phyloP scores from a whole-genome alignment of 2,888 invertebrate species.

The Prosopocoilus inquinatus region DNA sequence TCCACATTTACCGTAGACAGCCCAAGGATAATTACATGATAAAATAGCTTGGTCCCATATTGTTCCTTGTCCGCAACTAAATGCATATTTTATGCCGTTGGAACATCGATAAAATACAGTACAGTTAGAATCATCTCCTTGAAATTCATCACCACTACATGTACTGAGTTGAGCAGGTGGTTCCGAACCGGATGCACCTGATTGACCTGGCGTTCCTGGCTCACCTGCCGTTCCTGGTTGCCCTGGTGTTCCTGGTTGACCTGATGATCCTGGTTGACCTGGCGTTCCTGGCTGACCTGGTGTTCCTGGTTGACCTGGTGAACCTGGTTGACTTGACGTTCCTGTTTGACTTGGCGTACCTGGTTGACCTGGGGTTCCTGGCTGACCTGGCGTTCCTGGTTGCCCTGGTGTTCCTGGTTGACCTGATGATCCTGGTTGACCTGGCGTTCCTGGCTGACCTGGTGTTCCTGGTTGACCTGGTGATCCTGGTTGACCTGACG shows the following conservation, averaged over 20 bases:
- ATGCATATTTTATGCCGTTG: constrained; percentile 64
- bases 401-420: constrained; percentile 20
- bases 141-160: constrained; percentile 53
- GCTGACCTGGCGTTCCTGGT: constrained; percentile 14
- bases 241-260: too few relatives aligned
- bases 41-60: constrained; percentile 70
- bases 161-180: too few relatives aligned
- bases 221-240: constrained; percentile 5
- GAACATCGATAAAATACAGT: constrained; percentile 77
- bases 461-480: constrained; percentile 17
- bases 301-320: constrained; percentile 27
- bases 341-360: constrained; percentile 10
- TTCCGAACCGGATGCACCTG: constrained; percentile 8
- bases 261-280: too few relatives aligned
- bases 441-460: constrained; percentile 13
- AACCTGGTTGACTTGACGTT: constrained; percentile 17
- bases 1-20: constrained; percentile 56
- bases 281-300: neutral
- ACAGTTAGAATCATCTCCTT: constrained; percentile 67
- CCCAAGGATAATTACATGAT: constrained; percentile 71
- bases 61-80: constrained; percentile 73
- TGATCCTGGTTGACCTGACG: constrained; percentile 26
- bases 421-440: too few relatives aligned
- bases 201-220: constrained; percentile 16
- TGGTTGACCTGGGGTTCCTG: constrained; percentile 19